A percentile compares a stretch with the other conserved stretches of the same genome.
These are phyloP conservation scores for Aricia agestis DNA, from an alignment of 1,140 invertebrate species.

Conservation along the genomic window DNA sequence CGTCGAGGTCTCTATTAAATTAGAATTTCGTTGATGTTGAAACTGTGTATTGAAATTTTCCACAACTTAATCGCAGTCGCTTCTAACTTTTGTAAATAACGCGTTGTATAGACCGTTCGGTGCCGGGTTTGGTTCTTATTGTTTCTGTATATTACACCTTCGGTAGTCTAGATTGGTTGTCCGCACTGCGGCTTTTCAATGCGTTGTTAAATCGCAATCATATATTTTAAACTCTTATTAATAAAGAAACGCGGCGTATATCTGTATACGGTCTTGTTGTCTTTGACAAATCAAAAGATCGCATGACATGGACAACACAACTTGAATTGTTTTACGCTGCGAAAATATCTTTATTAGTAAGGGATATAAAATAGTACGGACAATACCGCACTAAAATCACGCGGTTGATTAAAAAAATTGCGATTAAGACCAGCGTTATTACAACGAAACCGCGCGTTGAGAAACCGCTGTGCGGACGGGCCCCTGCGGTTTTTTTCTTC, in stretches of 20 bases:
- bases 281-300: no score
- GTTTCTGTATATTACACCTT: constrained; percentile 51
- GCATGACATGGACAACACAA: no score
- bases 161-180: constrained; percentile 42
- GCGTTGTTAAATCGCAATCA: no score
- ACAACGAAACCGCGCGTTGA: background rate
- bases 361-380: no score
- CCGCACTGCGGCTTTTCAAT: background rate
- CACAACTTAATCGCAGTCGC: background rate
- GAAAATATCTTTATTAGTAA: no score
- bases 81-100: constrained; percentile 70
- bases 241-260: background rate
- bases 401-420: no score
- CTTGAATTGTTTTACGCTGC: no score
- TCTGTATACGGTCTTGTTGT: no score
- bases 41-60: background rate
- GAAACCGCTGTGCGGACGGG: background rate
- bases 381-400: no score
- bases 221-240: no score
- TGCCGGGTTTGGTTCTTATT: constrained; percentile 57
- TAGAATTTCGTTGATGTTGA: background rate
- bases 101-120: constrained; percentile 61
- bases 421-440: no score
- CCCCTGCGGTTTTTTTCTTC: constrained; percentile 54
- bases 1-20: background rate